These are phyloP conservation scores for Neosilurus mollespiculum DNA, from an alignment of 2,797 vertebrate genomes.

Conservation along the genomic window DNA sequence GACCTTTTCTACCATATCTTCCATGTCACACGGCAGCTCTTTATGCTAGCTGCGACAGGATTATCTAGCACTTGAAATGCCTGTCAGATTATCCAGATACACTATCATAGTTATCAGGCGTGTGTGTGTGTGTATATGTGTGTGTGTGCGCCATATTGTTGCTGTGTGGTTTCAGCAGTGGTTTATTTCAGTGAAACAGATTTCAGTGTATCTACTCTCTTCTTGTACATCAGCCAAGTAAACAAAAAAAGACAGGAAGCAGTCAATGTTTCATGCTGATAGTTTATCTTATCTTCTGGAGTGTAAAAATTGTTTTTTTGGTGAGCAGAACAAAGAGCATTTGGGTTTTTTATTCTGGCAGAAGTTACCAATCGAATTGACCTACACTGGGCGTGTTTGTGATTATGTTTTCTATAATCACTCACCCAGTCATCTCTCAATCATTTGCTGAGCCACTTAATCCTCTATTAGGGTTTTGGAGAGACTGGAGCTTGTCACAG, in stretches of 20 bases:
- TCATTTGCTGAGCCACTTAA: too few relatives aligned
- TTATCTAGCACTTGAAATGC: conserved; percentile 41
- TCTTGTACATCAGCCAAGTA: conserved; percentile 4
- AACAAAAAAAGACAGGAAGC: neutral
- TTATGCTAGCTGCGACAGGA: conserved; percentile 36
- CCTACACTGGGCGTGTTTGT: conserved; percentile 16
- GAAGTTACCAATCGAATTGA: conserved; percentile 34
- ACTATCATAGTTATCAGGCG: conserved; percentile 6
- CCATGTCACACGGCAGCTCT: conserved; percentile 21
- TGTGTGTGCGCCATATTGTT: neutral
- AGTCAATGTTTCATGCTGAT: neutral
- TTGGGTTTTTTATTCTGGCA: neutral
- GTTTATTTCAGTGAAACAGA: conserved; percentile 14
- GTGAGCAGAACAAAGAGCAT: neutral
- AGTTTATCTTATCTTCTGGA: neutral
- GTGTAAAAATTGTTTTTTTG: conserved; percentile 14
- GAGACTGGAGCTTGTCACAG: too few relatives aligned
- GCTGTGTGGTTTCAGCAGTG: neutral
- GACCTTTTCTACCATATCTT: conserved; percentile 1
- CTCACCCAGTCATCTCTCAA: neutral
- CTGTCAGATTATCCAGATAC: conserved; percentile 42
- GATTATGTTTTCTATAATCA: conserved; percentile 21
- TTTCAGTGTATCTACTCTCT: conserved; percentile 14
- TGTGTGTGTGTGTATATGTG: neutral
- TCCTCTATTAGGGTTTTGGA: too few relatives aligned